Base-by-base conservation (phyloP, 2,888 invertebrate species). In the Aporophyla nigra region DNA sequence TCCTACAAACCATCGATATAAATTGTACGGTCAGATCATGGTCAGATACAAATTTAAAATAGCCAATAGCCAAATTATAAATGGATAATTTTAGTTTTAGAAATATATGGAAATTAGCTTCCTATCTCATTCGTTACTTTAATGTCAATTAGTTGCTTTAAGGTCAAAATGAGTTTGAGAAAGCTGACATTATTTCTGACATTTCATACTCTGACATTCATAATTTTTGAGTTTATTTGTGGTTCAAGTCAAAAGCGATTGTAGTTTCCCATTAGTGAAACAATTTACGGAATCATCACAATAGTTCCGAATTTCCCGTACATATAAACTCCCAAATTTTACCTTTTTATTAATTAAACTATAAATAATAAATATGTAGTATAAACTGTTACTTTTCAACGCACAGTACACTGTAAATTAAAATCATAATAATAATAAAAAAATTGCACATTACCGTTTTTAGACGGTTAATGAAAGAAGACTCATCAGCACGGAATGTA, bases 141-240 rank as follows among this genome's bases (percentile, higher is more conserved):
- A 84, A 90, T 87, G 89, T 88, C 89, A 86, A 85, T 87, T 88
- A 85, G 75, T 58, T 71, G 76, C 62, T 76, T 82, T 84, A 86
- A 89, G 88, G 89, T 89, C 89, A 88, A 82, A 87, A 79, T 82
- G 76, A 90, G 90, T 90, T 90, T 84, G 86, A 71, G 87, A 90
- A 88, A 90, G 90, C 90, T 90, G 85, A 89, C 87, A 92, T 94
- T 92, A 93, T 90, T 90, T 92, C 89, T 93, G 91, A 91, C 89
- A 91, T 94, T 93, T 93, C 90, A 33, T 33, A 33, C 33, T 33
- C 3, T 33, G 33, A 33, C 33, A 33, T 33, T 33, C 33, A 88
- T 89, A 83, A 91, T 73, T 69, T 73, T 76, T 56, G 16, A 63
- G 67, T 58, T 70, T 68, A 12, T 53, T 69, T 74, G 43, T 80